phyloP scores from a whole-genome alignment of 2,888 invertebrate genomes.

The Parthenolecanium corni region DNA sequence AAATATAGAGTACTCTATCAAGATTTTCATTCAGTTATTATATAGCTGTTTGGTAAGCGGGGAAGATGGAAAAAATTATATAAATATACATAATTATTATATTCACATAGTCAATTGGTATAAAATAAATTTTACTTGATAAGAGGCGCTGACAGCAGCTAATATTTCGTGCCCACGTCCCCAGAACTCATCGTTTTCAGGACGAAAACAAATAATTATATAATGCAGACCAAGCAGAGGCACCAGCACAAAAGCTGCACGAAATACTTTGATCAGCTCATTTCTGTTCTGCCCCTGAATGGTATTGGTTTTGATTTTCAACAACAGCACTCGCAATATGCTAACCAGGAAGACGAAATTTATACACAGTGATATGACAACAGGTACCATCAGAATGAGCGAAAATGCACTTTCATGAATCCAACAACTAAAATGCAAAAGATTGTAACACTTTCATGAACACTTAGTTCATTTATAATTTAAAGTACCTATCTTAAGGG shows the following conservation, averaged over 20 bases:
- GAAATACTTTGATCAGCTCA: slow-evolving; percentile 55
- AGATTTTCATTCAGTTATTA: too few species aligned
- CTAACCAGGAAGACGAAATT: slow-evolving; percentile 79
- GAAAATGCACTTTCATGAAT: slow-evolving; percentile 55
- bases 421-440: slow-evolving; percentile 54
- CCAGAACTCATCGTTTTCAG: slow-evolving; percentile 53
- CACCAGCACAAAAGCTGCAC: slow-evolving; percentile 78
- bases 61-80: too few species aligned
- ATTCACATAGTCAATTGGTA: too few species aligned
- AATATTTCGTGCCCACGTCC: slow-evolving; percentile 70
- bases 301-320: slow-evolving; percentile 58
- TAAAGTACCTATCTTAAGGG: too few species aligned
- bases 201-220: slow-evolving; percentile 75
- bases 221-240: slow-evolving; percentile 86
- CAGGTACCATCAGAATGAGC: slow-evolving; percentile 63
- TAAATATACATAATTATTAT: too few species aligned
- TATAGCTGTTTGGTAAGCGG: too few species aligned
- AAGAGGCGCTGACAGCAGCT: slow-evolving; percentile 74
- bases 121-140: slow-evolving; percentile 52
- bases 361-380: slow-evolving; percentile 64
- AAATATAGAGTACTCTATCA: too few species aligned
- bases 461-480: too few species aligned
- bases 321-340: slow-evolving; percentile 73
- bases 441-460: too few species aligned
- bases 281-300: slow-evolving; percentile 41